Evolutionary conservation across 2,113 vertebrate species (phyloP).

Genomic region (Naja naja): DNA sequence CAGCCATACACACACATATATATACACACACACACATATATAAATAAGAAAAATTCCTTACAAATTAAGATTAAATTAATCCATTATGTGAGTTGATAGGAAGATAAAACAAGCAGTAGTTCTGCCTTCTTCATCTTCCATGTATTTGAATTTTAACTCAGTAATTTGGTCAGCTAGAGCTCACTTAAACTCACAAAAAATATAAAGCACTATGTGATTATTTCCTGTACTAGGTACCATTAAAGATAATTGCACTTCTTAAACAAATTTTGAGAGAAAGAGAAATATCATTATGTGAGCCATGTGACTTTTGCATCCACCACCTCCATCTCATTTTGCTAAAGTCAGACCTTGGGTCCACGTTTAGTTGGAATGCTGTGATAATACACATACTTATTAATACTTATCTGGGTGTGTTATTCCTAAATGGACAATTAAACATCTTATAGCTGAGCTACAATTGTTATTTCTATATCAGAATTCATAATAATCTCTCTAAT

Average conservation of each 20-base stretch:
- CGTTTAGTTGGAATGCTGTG: background rate
- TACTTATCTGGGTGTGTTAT: background rate
- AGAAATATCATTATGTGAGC: background rate
- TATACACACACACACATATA: no score
- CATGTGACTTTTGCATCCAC: background rate
- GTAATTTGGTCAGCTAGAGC: background rate
- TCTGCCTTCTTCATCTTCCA: background rate
- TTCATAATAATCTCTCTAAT: background rate
- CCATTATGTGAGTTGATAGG: background rate
- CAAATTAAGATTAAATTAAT: background rate
- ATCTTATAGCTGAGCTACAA: background rate
- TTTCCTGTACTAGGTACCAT: background rate
- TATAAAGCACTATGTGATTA: background rate
- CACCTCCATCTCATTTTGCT: no score
- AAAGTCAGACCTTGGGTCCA: background rate
- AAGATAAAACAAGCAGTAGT: background rate
- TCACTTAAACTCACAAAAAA: background rate
- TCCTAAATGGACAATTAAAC: background rate
- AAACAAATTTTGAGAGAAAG: background rate
- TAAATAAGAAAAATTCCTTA: background rate
- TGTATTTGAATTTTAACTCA: background rate
- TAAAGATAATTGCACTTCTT: background rate
- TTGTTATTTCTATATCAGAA: background rate
- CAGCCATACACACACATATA: no score
- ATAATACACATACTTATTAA: background rate